A percentile compares a stretch with the other conserved stretches of the same genome.
Evolutionary conservation across 2,797 vertebrate genomes (phyloP).

Genomic region (Dallia pectoralis): DNA sequence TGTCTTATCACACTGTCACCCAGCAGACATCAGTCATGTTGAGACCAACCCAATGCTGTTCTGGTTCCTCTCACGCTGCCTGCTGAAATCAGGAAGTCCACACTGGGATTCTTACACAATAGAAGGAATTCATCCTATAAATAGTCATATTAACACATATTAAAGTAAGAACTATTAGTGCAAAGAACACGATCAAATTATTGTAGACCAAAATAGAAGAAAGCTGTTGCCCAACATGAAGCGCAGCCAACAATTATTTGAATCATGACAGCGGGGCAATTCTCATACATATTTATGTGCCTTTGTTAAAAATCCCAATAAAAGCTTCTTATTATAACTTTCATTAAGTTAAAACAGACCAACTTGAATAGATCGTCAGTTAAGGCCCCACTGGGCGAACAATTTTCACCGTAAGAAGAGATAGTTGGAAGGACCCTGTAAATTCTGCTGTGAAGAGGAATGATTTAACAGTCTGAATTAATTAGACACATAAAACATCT

Average conservation of each 20-base stretch:
- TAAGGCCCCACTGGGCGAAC: background rate
- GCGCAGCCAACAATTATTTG: background rate
- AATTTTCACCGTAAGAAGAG: background rate
- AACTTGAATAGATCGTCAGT: background rate
- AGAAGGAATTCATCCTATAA: background rate
- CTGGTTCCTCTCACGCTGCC: too few relatives aligned
- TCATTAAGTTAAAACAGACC: constrained; percentile 18
- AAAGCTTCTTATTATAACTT: constrained; percentile 8
- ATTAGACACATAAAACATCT: constrained; percentile 25
- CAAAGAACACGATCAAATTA: background rate
- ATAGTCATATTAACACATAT: background rate
- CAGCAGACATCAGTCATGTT: too few relatives aligned
- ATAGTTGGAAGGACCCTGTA: background rate
- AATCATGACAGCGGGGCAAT: background rate
- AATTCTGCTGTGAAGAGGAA: constrained; percentile 12
- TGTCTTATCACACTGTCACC: too few relatives aligned
- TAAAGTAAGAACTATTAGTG: background rate
- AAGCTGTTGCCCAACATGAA: background rate
- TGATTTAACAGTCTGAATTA: constrained; percentile 2
- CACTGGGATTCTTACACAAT: too few relatives aligned
- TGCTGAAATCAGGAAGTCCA: too few relatives aligned
- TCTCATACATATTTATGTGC: constrained; percentile 10
- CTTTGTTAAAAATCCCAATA: constrained; percentile 3
- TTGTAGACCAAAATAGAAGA: background rate
- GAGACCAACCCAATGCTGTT: too few relatives aligned